Conservation (phyloP, 2,113 vertebrate species). For the Oryctolagus cuniculus region DNA sequence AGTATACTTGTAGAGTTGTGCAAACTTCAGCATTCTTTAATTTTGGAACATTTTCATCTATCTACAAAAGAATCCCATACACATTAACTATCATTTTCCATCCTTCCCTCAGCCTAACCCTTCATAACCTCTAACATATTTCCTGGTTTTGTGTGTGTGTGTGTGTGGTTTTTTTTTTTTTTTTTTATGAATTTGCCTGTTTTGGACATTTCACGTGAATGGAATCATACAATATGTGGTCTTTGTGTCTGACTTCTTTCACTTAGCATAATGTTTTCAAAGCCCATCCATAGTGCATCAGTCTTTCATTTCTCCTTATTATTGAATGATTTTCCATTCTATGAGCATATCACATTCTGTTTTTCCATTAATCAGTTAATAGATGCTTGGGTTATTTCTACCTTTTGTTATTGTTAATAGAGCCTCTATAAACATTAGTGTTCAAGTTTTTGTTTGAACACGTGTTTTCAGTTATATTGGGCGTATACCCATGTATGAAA, state of each 20-base stretch:
- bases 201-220: not conserved
- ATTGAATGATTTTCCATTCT: not conserved
- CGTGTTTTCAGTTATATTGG: not conserved
- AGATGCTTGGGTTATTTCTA: not conserved
- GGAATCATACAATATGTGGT: not conserved
- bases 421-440: not conserved
- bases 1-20: not conserved
- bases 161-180: too few relatives aligned
- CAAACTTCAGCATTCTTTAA: not conserved
- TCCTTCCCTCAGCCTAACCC: not conserved
- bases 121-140: not conserved
- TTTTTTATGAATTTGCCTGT: not conserved
- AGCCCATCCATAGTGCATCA: not conserved
- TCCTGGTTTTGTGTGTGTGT: too few relatives aligned
- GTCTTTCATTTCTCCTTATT: slow-evolving; percentile 8
- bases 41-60: not conserved
- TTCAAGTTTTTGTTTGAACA: slow-evolving; percentile 38
- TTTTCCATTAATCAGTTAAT: slow-evolving; percentile 18
- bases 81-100: not conserved
- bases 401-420: slow-evolving; percentile 19
- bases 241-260: not conserved
- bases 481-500: not conserved
- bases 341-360: not conserved
- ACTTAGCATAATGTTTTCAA: not conserved
- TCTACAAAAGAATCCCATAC: not conserved